Percentiles rank a stretch among this genome's conserved stretches.
Evolutionary conservation across 2,797 vertebrate genomes (phyloP).

Genomic region (Acanthornis magna): DNA sequence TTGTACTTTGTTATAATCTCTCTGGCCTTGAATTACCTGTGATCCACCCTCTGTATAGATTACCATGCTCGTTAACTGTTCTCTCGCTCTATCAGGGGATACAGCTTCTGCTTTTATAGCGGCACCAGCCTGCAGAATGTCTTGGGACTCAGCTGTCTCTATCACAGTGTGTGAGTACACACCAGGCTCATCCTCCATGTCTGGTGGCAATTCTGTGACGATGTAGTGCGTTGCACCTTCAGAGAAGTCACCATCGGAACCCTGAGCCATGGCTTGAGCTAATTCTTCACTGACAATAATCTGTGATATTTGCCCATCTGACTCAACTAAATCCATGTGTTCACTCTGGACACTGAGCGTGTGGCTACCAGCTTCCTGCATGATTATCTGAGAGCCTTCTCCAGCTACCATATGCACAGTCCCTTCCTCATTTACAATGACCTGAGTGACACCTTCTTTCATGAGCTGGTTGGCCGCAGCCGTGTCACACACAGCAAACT

Average conservation of each 20-base stretch:
- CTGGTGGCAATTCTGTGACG: slow-evolving; percentile 89
- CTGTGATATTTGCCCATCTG: slow-evolving; percentile 76
- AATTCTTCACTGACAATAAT: slow-evolving; percentile 82
- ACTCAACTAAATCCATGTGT: slow-evolving; percentile 72
- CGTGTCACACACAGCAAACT: slow-evolving; percentile 84
- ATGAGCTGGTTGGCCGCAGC: slow-evolving; percentile 84
- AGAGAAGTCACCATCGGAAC: slow-evolving; percentile 61
- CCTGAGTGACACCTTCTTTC: slow-evolving; percentile 91
- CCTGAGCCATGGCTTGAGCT: slow-evolving; percentile 78
- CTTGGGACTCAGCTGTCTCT: slow-evolving; percentile 61
- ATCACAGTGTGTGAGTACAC: slow-evolving; percentile 79
- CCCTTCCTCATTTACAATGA: slow-evolving; percentile 93
- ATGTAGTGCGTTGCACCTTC: slow-evolving; percentile 90
- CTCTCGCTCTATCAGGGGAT: slow-evolving; percentile 43
- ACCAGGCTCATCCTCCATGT: slow-evolving; percentile 77
- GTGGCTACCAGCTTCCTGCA: slow-evolving; percentile 75
- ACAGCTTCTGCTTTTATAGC: slow-evolving; percentile 29
- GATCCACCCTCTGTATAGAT: slow-evolving; percentile 84
- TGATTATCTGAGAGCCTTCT: slow-evolving; percentile 78
- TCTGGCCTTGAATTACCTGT: slow-evolving; percentile 77
- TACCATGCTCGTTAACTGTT: slow-evolving; percentile 82
- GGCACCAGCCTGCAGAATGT: slow-evolving; percentile 65
- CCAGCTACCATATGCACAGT: slow-evolving; percentile 80
- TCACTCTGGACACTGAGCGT: slow-evolving; percentile 66
- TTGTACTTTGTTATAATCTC: slow-evolving; percentile 52